These are phyloP conservation scores for Epinephelus malabaricus DNA, from an alignment of 2,797 vertebrate species.

Conservation along the genomic window DNA sequence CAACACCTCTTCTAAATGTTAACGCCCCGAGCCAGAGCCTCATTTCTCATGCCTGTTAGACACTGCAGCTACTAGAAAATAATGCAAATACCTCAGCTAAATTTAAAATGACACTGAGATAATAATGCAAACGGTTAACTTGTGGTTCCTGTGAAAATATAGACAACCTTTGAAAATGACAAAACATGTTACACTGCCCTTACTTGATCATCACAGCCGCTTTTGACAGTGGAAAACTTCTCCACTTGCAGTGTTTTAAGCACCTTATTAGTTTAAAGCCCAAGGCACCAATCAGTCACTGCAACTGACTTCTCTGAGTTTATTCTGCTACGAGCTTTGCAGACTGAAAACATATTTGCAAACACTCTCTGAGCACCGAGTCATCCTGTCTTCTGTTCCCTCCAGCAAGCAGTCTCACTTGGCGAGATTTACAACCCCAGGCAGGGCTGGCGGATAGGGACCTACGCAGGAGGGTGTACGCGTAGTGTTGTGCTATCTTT, in stretches of 20 bases:
- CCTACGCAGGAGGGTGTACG: background rate
- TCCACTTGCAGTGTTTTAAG: conserved; percentile 18
- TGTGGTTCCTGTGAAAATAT: conserved; percentile 3
- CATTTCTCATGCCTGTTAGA: conserved; percentile 39
- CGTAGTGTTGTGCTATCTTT: conserved; percentile 20
- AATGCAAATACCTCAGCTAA: background rate
- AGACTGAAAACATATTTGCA: conserved; percentile 49
- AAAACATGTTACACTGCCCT: background rate
- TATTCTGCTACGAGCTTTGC: conserved; percentile 1
- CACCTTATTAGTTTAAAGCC: conserved; percentile 49
- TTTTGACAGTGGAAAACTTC: background rate
- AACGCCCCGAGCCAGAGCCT: conserved; percentile 19
- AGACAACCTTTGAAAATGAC: background rate
- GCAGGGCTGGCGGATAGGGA: background rate
- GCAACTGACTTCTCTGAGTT: conserved; percentile 30
- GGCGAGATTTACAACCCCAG: conserved; percentile 52
- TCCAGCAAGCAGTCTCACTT: conserved; percentile 15
- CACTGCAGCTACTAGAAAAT: conserved; percentile 24
- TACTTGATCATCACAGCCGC: background rate
- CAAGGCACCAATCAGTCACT: conserved; percentile 41
- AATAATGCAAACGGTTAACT: background rate
- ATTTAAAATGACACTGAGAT: conserved; percentile 5
- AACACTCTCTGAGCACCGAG: conserved; percentile 9
- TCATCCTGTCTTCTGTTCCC: conserved; percentile 17
- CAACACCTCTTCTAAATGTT: conserved; percentile 49